These are phyloP conservation scores for Spodoptera litura DNA, from an alignment of 1,140 invertebrate genomes.

Conservation along the genomic window DNA sequence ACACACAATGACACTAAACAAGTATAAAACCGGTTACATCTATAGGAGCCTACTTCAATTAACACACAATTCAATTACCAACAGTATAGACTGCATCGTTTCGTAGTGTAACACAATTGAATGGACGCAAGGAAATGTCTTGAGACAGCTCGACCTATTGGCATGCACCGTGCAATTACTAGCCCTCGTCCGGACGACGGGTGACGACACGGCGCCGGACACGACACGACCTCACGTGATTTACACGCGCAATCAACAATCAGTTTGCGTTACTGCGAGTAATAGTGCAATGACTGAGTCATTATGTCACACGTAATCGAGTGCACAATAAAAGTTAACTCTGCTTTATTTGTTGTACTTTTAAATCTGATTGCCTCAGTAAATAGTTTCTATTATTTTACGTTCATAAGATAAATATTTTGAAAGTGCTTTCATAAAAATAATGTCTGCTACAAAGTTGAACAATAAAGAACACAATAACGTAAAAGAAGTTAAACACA, in stretches of 20 bases:
- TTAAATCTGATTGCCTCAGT: too few relatives aligned
- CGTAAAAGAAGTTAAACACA: neutral
- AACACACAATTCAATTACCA: neutral
- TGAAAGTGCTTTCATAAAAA: neutral
- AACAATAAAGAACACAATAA: constrained; percentile 11
- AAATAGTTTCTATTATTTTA: too few relatives aligned
- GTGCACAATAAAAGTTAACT: too few relatives aligned
- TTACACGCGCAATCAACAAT: constrained; percentile 10
- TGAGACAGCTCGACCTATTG: neutral
- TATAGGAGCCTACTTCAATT: neutral
- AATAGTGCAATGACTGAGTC: neutral
- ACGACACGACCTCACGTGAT: neutral
- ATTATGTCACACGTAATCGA: too few relatives aligned
- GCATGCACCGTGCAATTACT: constrained; percentile 11
- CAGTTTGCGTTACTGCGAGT: neutral
- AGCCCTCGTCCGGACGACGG: neutral
- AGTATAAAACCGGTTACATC: too few relatives aligned
- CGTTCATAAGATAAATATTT: too few relatives aligned
- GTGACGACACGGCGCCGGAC: neutral
- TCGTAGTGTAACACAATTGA: neutral
- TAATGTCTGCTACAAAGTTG: too few relatives aligned
- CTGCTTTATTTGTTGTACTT: too few relatives aligned
- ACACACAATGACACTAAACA: too few relatives aligned
- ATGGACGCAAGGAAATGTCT: constrained; percentile 18
- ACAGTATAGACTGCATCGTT: neutral